These are phyloP conservation scores for Pagrus major DNA, from an alignment of 2,113 vertebrate species.

Conservation along the genomic window DNA sequence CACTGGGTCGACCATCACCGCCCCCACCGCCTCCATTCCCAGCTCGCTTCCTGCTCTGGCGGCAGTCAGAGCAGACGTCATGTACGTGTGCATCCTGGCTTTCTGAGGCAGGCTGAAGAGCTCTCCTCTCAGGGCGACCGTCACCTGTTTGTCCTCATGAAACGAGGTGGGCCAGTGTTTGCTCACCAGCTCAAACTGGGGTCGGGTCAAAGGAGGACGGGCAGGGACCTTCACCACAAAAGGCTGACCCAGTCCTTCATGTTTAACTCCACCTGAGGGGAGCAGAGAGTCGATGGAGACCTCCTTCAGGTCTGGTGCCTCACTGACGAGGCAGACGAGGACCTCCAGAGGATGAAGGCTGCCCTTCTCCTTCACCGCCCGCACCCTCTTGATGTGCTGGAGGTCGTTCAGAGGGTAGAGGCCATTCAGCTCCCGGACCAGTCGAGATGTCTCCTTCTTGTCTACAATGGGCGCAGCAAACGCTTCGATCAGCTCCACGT, in stretches of 20 bases:
- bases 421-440: constrained; percentile 82
- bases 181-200: constrained; percentile 87
- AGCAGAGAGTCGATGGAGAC: constrained; percentile 75
- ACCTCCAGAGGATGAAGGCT: constrained; percentile 83
- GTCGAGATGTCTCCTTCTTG: constrained; percentile 86
- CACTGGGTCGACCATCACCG: constrained; percentile 83
- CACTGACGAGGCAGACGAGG: constrained; percentile 83
- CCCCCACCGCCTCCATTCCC: constrained; percentile 86
- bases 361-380: constrained; percentile 67
- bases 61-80: constrained; percentile 83
- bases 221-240: constrained; percentile 86
- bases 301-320: constrained; percentile 21
- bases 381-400: constrained; percentile 89
- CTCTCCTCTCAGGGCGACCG: constrained; percentile 79
- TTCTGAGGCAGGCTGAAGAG: constrained; percentile 83
- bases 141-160: constrained; percentile 88
- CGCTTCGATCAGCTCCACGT: constrained; percentile 80
- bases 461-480: constrained; percentile 87
- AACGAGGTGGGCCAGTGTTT: constrained; percentile 90
- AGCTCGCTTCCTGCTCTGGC: constrained; percentile 69
- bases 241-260: constrained; percentile 83
- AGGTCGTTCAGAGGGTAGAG: constrained; percentile 80
- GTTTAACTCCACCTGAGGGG: constrained; percentile 50
- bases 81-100: constrained; percentile 82
- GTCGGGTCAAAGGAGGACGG: constrained; percentile 84